Evolutionary conservation across 2,888 invertebrate species (phyloP), one percentile per base, ranked within the genome.

Genomic region (Diarsia rubi): DNA sequence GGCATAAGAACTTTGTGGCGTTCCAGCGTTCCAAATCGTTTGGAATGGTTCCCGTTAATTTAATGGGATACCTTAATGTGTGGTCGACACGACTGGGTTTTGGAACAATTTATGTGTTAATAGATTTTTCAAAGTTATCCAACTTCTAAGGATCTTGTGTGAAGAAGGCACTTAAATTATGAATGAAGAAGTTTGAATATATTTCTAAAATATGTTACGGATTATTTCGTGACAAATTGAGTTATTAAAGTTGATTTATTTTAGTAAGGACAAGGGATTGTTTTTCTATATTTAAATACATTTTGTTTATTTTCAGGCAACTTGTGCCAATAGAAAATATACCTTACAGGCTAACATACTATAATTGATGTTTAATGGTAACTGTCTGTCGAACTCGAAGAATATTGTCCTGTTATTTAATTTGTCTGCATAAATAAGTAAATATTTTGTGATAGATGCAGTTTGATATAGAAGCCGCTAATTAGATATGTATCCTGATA

Each of bases 41-140:
- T 86, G 84, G 79, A 86, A 84, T 73, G 78, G 82, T 88, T 91
- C 91, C 95, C 94, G 94, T 95, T 95, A 91, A 92, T 92, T 94
- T 93, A 93, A 95, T 93, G 91, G 92, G 90, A 90, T 78, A 83
- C 84, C 90, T 91, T 92, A 93, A 95, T 95, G 95, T 94, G 93
- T 93, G 93, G 93, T 91, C 93, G 92, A 93, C 94, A 95, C 94
- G 95, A 94, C 91, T 91, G 86, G 78, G 80, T 90, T 87, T 87
- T 79, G 62, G 67, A 84, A 85, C 80, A 86, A 68, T 88, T 86
- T 83, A 85, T 88, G 84, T 85, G 81, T 84, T 85, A 85, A 86
- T 86, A 81, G 83, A 85, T 76, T 81, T 70, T 57, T 78, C 64
- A 79, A 84, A 73, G 77, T 79, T 83, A 76, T 68, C 52, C 69